Percentiles rank a stretch among this genome's conserved stretches.
phyloP scores from a whole-genome alignment of 37 sponge, comb jelly and placozoan genomes.

The Bolinopsis microptera region DNA sequence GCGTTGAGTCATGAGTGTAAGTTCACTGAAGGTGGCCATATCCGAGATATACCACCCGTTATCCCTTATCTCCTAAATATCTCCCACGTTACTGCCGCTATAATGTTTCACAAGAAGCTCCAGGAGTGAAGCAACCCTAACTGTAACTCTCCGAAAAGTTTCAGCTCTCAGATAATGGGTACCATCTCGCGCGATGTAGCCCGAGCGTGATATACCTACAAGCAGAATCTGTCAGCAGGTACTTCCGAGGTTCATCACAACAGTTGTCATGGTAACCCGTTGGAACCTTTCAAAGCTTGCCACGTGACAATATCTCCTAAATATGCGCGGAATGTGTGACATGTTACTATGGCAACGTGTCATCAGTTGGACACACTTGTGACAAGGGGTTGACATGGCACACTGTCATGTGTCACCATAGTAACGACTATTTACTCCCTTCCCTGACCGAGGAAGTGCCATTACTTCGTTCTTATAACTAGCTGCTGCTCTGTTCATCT shows the following conservation, averaged over 20 bases:
- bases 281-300: not conserved
- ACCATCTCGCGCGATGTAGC: no score
- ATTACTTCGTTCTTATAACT: not conserved
- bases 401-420: not conserved
- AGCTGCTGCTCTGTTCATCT: not conserved
- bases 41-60: no score
- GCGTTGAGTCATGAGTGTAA: no score
- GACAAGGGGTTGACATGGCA: not conserved
- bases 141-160: no score
- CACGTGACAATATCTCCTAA: not conserved
- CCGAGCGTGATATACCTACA: no score
- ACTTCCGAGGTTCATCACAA: not conserved
- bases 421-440: not conserved
- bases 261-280: not conserved
- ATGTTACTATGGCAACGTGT: not conserved
- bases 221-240: no score
- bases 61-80: no score
- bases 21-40: no score
- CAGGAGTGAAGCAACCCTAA: no score
- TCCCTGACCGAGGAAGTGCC: not conserved
- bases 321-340: not conserved
- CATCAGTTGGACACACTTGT: not conserved
- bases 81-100: no score
- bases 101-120: no score
- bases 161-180: no score